phyloP scores from a whole-genome alignment of 1,140 invertebrate species.

The Venustaconcha ellipsiformis region DNA sequence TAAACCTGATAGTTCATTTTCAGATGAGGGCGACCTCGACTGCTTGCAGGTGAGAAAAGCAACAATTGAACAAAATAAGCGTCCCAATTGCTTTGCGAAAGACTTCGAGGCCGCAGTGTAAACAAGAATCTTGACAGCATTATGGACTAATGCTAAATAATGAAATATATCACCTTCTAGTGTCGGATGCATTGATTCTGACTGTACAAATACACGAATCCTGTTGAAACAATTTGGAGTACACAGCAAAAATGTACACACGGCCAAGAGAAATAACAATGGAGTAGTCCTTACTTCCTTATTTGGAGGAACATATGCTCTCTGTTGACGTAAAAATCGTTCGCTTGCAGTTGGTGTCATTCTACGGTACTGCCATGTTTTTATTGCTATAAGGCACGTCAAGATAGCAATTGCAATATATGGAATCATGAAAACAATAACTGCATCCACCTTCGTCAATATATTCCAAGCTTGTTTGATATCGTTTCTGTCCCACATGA shows the following conservation, averaged over 20 bases:
- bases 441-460: constrained; percentile 30
- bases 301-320: constrained; percentile 4
- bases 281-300: constrained; percentile 33
- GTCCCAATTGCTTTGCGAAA: constrained; percentile 6
- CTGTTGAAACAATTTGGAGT: constrained; percentile 17
- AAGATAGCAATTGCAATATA: constrained; percentile 31
- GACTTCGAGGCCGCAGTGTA: constrained; percentile 20
- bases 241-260: constrained; percentile 11
- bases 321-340: constrained; percentile 16
- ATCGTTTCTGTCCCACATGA: constrained; percentile 10
- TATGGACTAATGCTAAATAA: constrained; percentile 29
- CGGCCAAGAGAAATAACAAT: constrained; percentile 11
- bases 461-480: constrained; percentile 27
- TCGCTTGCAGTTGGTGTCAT: constrained; percentile 5
- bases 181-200: background rate
- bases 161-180: constrained; percentile 13
- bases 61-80: background rate
- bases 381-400: constrained; percentile 27
- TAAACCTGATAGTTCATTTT: no score
- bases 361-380: constrained; percentile 14
- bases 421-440: constrained; percentile 38
- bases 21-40: no score
- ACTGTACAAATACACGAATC: background rate
- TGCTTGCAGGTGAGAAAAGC: no score
- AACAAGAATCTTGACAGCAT: constrained; percentile 21